These are phyloP conservation scores for Pontoporia blainvillei DNA, from an alignment of 2,113 vertebrate species.

Conservation along the genomic window DNA sequence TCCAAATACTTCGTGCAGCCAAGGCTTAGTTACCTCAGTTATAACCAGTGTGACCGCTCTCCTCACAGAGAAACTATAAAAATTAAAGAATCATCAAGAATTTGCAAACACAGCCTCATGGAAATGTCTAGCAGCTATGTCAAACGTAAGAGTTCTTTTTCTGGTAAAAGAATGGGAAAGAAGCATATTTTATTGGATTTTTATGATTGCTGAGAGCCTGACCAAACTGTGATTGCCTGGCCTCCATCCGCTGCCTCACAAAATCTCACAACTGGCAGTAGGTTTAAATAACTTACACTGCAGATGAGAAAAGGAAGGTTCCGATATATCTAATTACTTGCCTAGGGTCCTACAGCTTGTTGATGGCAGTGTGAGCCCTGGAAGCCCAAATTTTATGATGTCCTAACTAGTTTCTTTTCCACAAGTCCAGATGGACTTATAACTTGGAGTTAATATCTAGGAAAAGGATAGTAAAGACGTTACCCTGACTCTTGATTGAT, in stretches of 20 bases:
- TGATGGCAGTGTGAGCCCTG: neutral
- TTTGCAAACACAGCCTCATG: neutral
- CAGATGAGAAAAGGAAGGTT: neutral
- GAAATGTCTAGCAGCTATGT: neutral
- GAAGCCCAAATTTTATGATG: neutral
- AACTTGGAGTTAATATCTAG: neutral
- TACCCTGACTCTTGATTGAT: neutral
- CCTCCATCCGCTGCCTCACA: neutral
- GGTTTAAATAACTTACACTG: neutral
- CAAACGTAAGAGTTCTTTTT: neutral
- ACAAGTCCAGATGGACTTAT: neutral
- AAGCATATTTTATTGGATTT: neutral
- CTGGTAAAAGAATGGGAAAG: neutral
- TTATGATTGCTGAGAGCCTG: neutral
- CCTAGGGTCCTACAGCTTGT: neutral
- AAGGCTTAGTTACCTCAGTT: neutral
- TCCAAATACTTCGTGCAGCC: neutral
- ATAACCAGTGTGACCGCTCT: neutral
- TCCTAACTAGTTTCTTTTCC: neutral
- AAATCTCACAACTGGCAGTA: neutral
- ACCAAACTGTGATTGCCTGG: neutral
- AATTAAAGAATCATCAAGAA: neutral
- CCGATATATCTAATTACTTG: neutral
- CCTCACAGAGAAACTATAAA: neutral
- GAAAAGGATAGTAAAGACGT: neutral